Evolutionary conservation across 2,113 vertebrate species (phyloP).

Genomic region (Amazona vittata): DNA sequence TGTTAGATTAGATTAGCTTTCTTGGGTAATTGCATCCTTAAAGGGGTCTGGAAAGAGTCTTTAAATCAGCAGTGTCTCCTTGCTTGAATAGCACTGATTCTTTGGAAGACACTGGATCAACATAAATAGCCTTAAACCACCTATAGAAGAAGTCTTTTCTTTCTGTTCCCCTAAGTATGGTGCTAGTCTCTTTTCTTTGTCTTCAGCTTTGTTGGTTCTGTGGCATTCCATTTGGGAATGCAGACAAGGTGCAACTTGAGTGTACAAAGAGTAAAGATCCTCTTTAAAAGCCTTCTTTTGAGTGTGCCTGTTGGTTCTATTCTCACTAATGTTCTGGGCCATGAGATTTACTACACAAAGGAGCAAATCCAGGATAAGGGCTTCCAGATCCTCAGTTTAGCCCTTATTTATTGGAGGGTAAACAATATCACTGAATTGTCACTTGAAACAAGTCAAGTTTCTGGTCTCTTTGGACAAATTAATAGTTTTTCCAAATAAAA

Average conservation of each 20-base stretch:
- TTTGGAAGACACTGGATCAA: neutral
- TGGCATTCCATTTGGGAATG: neutral
- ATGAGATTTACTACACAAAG: conserved; percentile 4
- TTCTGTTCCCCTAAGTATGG: neutral
- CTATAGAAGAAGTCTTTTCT: neutral
- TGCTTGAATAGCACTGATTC: conserved; percentile 10
- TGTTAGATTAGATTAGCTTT: neutral
- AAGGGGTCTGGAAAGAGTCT: conserved; percentile 1
- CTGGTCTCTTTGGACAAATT: neutral
- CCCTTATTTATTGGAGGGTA: neutral
- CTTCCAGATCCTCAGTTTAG: neutral
- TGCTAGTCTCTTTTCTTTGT: neutral
- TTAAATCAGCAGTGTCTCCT: conserved; percentile 1
- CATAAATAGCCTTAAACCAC: conserved; percentile 25
- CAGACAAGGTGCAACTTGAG: neutral
- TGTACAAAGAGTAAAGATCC: neutral
- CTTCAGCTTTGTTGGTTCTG: neutral
- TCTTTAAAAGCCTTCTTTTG: neutral
- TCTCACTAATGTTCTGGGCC: neutral
- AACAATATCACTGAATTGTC: neutral
- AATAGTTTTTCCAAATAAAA: neutral
- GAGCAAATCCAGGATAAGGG: neutral
- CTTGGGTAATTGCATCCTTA: conserved; percentile 4
- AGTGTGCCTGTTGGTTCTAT: neutral
- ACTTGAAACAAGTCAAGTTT: neutral